Conservation (phyloP, 2,888 invertebrate genomes). For the Dascillus cervinus region DNA sequence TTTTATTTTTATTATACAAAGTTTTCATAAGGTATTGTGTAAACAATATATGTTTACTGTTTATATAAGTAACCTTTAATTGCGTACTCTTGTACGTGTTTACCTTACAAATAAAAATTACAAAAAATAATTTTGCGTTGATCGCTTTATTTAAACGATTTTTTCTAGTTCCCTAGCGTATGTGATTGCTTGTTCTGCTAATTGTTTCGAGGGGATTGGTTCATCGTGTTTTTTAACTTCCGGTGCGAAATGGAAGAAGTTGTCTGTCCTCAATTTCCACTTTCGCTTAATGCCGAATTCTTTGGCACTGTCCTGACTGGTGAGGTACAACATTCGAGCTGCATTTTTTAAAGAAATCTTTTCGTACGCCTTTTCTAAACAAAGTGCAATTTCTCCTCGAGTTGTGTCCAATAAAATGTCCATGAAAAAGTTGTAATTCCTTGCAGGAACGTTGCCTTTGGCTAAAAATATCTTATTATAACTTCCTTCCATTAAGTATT, state of each 20-base stretch:
- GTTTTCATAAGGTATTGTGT: too few relatives aligned
- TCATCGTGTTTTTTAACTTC: constrained; percentile 70
- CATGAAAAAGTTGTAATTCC: constrained; percentile 94
- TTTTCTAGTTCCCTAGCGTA: constrained; percentile 98
- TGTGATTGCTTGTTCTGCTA: constrained; percentile 90
- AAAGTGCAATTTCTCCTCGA: constrained; percentile 91
- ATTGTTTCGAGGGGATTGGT: constrained; percentile 78
- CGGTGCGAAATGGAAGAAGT: constrained; percentile 73
- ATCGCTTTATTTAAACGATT: constrained; percentile 94
- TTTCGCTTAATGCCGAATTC: constrained; percentile 74
- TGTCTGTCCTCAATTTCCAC: constrained; percentile 72
- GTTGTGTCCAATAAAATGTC: constrained; percentile 93
- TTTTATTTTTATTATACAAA: too few relatives aligned
- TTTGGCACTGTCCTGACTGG: constrained; percentile 67
- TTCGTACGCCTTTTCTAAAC: constrained; percentile 94
- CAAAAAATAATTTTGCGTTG: too few relatives aligned
- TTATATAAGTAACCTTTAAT: too few relatives aligned
- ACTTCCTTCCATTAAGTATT: constrained; percentile 98
- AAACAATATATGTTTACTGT: too few relatives aligned
- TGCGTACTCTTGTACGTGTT: too few relatives aligned
- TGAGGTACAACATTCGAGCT: constrained; percentile 79
- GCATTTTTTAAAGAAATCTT: constrained; percentile 83
- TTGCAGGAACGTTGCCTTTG: constrained; percentile 92
- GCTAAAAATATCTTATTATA: constrained; percentile 95
- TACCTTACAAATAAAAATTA: too few relatives aligned